Percentiles rank a stretch among this genome's conserved stretches.
These are phyloP conservation scores for Xiphydria camelus DNA, from an alignment of 2,888 invertebrate genomes.

Conservation along the genomic window DNA sequence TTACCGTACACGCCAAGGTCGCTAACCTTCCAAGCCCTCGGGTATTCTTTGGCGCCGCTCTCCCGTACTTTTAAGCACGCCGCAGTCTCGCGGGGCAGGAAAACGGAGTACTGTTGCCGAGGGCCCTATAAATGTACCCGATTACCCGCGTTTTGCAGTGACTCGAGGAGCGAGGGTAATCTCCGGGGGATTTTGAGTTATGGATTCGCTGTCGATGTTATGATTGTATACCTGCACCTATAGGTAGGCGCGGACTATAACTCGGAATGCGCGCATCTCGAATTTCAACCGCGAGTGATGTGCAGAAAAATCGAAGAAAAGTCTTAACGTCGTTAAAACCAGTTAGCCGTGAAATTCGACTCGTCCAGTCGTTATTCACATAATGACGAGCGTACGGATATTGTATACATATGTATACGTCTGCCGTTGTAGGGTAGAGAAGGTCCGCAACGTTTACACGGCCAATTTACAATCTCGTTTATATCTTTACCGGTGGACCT, in stretches of 20 bases:
- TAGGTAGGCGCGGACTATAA: slow-evolving; percentile 4
- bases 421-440: no score
- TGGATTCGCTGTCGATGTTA: no score
- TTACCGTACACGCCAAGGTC: slow-evolving; percentile 30
- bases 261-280: slow-evolving; percentile 40
- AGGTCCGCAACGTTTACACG: no score
- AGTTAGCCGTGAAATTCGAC: slow-evolving; percentile 27
- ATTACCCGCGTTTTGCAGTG: no score
- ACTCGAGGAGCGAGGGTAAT: no score
- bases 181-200: no score
- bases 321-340: slow-evolving; percentile 38
- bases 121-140: no score
- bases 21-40: slow-evolving; percentile 32
- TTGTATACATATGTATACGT: no score
- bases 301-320: slow-evolving; percentile 33
- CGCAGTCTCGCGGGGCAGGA: background rate
- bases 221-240: no score
- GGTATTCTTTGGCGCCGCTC: slow-evolving; percentile 45
- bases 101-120: background rate
- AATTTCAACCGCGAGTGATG: slow-evolving; percentile 39
- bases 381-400: no score
- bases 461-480: no score
- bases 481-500: no score
- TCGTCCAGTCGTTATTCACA: slow-evolving; percentile 21
- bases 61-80: slow-evolving; percentile 17